Percentiles rank a stretch among this genome's conserved stretches.
phyloP scores from a whole-genome alignment of 2,888 invertebrate genomes.

The Acronicta psi region DNA sequence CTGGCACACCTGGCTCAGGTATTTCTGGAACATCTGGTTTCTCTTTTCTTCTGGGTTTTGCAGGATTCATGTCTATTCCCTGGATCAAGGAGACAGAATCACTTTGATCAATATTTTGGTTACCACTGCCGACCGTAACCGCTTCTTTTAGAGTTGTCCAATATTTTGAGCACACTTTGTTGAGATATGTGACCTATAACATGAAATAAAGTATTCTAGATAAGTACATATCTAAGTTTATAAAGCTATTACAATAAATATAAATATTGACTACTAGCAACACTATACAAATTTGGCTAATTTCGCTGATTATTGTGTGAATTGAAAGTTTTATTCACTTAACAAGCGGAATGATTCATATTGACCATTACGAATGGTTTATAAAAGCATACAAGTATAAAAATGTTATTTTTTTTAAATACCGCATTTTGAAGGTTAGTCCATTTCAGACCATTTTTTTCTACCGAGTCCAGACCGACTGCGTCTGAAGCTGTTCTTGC shows the following conservation, averaged over 20 bases:
- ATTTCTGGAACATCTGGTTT: constrained; percentile 19
- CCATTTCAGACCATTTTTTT: background rate
- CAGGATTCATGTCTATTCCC: constrained; percentile 23
- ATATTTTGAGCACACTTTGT: background rate
- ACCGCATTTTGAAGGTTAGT: background rate
- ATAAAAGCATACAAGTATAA: too few relatives aligned
- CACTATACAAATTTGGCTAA: too few relatives aligned
- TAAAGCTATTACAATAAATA: too few relatives aligned
- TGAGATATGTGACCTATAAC: constrained; percentile 14
- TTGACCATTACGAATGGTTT: too few relatives aligned
- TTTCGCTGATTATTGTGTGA: too few relatives aligned
- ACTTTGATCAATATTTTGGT: background rate
- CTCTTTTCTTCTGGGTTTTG: constrained; percentile 13
- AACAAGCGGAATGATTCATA: too few relatives aligned
- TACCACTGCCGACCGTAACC: background rate
- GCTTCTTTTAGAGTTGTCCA: background rate
- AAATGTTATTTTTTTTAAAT: background rate
- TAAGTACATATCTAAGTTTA: too few relatives aligned
- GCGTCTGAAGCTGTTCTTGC: background rate
- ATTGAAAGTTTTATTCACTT: too few relatives aligned
- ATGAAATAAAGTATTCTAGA: background rate
- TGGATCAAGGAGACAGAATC: background rate
- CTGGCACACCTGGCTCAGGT: constrained; percentile 23
- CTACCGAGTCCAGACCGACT: background rate
- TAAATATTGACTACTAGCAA: too few relatives aligned